Conservation (phyloP, 2,888 invertebrate genomes). For the Drosophila diplacantha region DNA sequence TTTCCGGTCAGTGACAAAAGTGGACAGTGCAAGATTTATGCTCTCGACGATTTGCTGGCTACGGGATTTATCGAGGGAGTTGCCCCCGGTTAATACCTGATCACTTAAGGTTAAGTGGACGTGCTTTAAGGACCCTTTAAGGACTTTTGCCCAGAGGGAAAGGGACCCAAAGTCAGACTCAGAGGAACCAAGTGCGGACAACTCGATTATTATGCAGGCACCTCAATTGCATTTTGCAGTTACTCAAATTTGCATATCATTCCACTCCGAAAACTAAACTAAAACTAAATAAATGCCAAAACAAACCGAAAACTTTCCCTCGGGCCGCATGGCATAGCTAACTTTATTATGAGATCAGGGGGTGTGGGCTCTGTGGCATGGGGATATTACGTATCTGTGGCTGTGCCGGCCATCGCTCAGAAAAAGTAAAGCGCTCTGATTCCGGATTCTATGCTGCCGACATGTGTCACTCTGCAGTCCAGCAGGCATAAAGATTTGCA, state of each 20-base stretch:
- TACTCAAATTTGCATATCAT: constrained; percentile 71
- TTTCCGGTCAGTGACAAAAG: constrained; percentile 66
- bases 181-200: constrained; percentile 15
- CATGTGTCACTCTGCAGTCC: constrained; percentile 76
- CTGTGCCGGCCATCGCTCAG: constrained; percentile 56
- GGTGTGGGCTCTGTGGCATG: constrained; percentile 1
- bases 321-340: constrained; percentile 43
- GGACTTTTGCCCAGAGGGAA: background rate
- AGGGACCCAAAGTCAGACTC: background rate
- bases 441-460: constrained; percentile 74
- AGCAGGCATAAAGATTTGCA: constrained; percentile 72
- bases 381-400: constrained; percentile 52
- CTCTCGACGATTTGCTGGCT: constrained; percentile 52
- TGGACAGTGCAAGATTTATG: constrained; percentile 71
- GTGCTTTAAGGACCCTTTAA: constrained; percentile 26
- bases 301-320: constrained; percentile 60
- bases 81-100: constrained; percentile 56
- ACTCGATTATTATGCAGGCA: constrained; percentile 66
- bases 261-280: constrained; percentile 59
- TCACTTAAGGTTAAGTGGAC: constrained; percentile 41
- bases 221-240: constrained; percentile 73
- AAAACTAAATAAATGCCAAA: constrained; percentile 71
- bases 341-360: constrained; percentile 63
- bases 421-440: constrained; percentile 67
- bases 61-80: constrained; percentile 54